A percentile compares a stretch with the other conserved stretches of the same genome.
Conservation (phyloP, 1,140 invertebrate genomes). For the Homalodisca vitripennis region DNA sequence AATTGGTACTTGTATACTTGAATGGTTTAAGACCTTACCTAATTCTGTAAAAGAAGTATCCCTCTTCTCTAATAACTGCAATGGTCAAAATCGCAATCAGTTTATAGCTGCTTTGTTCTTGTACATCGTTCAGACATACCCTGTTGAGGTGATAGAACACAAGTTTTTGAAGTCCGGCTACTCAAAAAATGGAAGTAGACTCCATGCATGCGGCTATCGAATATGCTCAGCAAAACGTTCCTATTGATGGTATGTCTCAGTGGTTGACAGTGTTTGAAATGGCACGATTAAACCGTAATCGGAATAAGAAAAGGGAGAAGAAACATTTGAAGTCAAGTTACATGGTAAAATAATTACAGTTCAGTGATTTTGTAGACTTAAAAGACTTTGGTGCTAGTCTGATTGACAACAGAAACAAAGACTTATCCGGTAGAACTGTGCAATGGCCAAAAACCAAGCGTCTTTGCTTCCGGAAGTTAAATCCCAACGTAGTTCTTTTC, state of each 20-base stretch:
- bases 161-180: not conserved
- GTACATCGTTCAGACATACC: not conserved
- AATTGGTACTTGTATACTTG: conserved; percentile 36
- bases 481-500: too few relatives aligned
- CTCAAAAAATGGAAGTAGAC: not conserved
- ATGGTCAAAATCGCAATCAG: conserved; percentile 38
- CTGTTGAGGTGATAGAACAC: not conserved
- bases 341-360: not conserved
- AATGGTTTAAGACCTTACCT: conserved; percentile 34
- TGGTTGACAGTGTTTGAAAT: not conserved
- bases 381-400: not conserved
- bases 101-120: not conserved
- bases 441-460: too few relatives aligned
- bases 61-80: conserved; percentile 38
- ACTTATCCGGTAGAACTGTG: too few relatives aligned
- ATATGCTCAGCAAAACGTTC: not conserved
- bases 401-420: too few relatives aligned
- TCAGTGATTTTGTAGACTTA: not conserved
- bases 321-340: not conserved
- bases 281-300: not conserved
- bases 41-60: conserved; percentile 33
- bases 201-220: not conserved
- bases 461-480: too few relatives aligned
- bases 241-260: not conserved
- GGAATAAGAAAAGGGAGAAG: not conserved